A percentile compares a stretch with the other conserved stretches of the same genome.
Conservation (phyloP, 2,113 vertebrate species). For the Bucco capensis region DNA sequence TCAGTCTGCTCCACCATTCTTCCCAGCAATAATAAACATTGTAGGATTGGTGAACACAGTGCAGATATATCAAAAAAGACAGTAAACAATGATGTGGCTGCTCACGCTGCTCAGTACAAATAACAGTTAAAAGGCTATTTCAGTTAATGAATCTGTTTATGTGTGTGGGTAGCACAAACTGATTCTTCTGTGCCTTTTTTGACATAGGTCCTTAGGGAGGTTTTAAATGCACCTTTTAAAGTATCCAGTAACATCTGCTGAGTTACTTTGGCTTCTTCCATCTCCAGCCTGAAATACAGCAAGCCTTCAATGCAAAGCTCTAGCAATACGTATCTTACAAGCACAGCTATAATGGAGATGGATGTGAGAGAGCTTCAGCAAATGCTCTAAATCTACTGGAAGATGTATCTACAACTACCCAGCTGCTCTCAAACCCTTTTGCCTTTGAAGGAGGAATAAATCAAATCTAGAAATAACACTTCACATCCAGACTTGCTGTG, state of each 20-base stretch:
- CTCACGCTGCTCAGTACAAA: fast-evolving
- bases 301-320: not conserved
- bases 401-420: not conserved
- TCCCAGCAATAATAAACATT: not conserved
- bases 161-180: not conserved
- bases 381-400: not conserved
- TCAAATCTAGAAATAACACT: not conserved
- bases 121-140: conserved; percentile 15
- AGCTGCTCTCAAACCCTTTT: not conserved
- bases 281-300: not conserved
- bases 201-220: not conserved
- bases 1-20: not conserved
- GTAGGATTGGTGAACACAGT: not conserved
- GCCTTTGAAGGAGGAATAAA: not conserved
- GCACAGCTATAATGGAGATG: not conserved
- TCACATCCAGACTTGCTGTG: not conserved
- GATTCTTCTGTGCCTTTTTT: not conserved
- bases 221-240: conserved; percentile 9
- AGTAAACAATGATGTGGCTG: not conserved
- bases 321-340: not conserved
- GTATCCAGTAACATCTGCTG: not conserved
- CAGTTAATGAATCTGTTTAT: not conserved
- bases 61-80: not conserved
- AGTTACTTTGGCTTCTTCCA: not conserved
- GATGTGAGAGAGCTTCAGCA: not conserved